Percentiles rank a stretch among this genome's conserved stretches.
Evolutionary conservation across 2,797 vertebrate species (phyloP).

Genomic region (Oreortyx pictus): DNA sequence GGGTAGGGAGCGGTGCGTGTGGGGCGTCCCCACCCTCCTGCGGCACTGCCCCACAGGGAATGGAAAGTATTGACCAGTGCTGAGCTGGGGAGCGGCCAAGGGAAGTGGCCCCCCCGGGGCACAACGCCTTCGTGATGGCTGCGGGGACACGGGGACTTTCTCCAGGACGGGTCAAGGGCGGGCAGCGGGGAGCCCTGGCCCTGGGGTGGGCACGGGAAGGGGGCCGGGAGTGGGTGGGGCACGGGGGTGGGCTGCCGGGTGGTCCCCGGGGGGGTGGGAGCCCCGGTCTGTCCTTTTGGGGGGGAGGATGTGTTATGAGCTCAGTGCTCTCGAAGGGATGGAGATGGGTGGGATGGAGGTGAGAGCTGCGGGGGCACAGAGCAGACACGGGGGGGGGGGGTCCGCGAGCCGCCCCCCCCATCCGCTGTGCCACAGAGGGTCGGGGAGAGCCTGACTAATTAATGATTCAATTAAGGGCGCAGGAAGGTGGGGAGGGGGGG

Average conservation of each 20-base stretch:
- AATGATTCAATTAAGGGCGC: neutral
- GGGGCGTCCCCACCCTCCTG: neutral
- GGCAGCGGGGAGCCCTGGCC: neutral
- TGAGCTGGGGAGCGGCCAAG: slow-evolving; percentile 7
- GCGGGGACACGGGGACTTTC: slow-evolving; percentile 30
- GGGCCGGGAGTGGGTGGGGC: fast-evolving
- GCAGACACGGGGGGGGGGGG: neutral
- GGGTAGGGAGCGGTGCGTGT: fast-evolving
- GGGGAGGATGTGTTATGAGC: neutral
- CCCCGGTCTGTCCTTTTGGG: neutral
- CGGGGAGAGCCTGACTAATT: neutral
- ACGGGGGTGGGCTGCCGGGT: neutral
- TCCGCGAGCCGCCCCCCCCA: neutral
- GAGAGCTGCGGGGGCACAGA: neutral
- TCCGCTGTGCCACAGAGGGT: neutral
- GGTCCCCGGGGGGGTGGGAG: too few relatives aligned
- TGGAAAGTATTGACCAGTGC: slow-evolving; percentile 43
- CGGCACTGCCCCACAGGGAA: slow-evolving; percentile 7
- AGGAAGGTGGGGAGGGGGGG: neutral
- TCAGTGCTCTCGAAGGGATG: neutral
- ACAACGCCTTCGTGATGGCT: neutral
- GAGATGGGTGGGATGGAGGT: neutral
- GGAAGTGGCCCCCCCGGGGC: neutral
- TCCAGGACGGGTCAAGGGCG: neutral
- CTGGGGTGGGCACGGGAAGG: neutral